These are phyloP conservation scores for Muntiacus reevesi DNA, from an alignment of 2,113 vertebrate genomes.

Conservation along the genomic window DNA sequence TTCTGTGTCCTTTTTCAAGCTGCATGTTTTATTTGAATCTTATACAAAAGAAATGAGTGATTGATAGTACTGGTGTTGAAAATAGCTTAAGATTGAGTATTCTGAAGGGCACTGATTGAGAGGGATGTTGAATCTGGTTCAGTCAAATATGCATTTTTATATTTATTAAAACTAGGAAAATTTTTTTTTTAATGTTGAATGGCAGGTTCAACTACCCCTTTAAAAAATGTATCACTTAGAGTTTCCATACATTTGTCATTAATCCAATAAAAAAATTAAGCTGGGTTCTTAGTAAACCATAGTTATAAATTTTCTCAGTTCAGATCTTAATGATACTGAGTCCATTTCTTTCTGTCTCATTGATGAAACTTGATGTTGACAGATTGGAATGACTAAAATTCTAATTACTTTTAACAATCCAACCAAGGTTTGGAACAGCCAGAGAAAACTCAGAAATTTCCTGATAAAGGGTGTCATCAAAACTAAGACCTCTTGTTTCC, in stretches of 20 bases:
- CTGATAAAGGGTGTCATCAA: neutral
- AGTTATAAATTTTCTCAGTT: neutral
- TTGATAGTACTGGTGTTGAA: constrained; percentile 47
- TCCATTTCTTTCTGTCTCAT: constrained; percentile 1
- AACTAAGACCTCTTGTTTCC: neutral
- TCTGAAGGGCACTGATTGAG: neutral
- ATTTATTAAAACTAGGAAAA: constrained; percentile 18
- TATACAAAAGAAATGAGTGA: constrained; percentile 8
- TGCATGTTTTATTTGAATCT: constrained; percentile 26
- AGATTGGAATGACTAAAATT: constrained; percentile 7
- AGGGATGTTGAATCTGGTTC: neutral
- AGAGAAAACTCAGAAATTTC: neutral
- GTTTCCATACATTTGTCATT: neutral
- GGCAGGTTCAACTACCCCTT: neutral
- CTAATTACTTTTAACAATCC: neutral
- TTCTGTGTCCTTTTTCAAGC: neutral
- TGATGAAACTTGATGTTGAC: neutral
- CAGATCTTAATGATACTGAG: neutral
- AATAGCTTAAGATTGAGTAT: constrained; percentile 8
- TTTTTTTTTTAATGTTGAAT: neutral
- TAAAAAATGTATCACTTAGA: neutral
- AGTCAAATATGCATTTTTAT: constrained; percentile 17
- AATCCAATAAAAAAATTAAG: constrained; percentile 14
- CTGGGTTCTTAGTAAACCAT: neutral
- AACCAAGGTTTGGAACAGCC: neutral